Evolutionary conservation across 2,113 vertebrate genomes (phyloP).

Genomic region (Tricholaema leucomelas): DNA sequence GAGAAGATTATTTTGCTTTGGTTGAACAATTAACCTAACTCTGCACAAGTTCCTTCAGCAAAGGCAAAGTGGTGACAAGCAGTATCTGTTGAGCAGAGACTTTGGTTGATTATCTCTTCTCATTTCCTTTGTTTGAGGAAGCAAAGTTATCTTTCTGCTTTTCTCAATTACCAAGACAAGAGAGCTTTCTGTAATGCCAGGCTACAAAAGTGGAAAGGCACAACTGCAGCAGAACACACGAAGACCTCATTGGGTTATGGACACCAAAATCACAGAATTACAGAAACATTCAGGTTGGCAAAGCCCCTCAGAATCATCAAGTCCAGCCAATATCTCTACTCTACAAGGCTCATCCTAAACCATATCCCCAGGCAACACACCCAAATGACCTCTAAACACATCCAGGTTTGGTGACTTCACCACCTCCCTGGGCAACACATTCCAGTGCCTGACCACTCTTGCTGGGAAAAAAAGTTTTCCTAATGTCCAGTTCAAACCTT

Average conservation of each 20-base stretch:
- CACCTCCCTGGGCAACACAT: too few relatives aligned
- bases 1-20: slow-evolving; percentile 12
- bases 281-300: too few relatives aligned
- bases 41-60: background rate
- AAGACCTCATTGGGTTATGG: background rate
- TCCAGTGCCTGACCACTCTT: too few relatives aligned
- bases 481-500: too few relatives aligned
- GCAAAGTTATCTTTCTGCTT: background rate
- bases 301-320: too few relatives aligned
- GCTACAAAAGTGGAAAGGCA: background rate
- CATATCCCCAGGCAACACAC: too few relatives aligned
- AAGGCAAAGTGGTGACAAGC: background rate
- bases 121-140: background rate
- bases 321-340: too few relatives aligned
- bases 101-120: background rate
- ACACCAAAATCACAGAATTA: background rate
- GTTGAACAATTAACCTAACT: background rate
- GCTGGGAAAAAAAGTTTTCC: too few relatives aligned
- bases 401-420: too few relatives aligned
- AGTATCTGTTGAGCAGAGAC: background rate
- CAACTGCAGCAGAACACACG: background rate
- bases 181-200: background rate
- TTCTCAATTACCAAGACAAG: background rate
- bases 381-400: too few relatives aligned
- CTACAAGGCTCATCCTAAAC: too few relatives aligned